Base-by-base conservation (phyloP, 2,888 invertebrate species). In the Ypsolopha sequella region DNA sequence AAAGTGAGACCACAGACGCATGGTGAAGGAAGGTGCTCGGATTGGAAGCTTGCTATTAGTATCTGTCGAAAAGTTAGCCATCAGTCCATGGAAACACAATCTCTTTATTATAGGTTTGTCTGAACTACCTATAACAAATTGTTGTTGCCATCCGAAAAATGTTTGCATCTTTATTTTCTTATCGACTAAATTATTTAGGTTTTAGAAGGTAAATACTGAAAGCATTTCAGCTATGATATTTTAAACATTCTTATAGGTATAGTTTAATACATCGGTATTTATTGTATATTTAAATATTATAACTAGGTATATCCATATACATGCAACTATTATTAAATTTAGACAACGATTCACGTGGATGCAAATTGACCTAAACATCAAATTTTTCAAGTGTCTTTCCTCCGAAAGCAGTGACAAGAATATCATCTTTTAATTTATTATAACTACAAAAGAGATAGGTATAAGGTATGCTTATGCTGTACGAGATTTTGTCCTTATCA, bases 401-500 rank as follows among this genome's bases (percentile, higher is more conserved):
- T 75, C 69, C 55, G 51, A 70, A 9, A 38, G 9, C 24, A 10
- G 13, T 34, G 38, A 46, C 45, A 70, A 58, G 44, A 62, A 33
- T 48, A 41, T 13, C n/a, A 62, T 59, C 60, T 64, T 62, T 54
- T 55, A 62, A 63, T 64, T 62, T 67, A 63, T 63, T 66, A 58
- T 56, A 62, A 24, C 24, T 68, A 66, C 55, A 55, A 62, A 66
- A 58, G 58, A 59, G 62, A 64, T 24, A 24, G 24, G 24, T 24
- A 24, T 24, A 57, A 24, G 24, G 24, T 24, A 24, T 24, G 57
- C 70, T 71, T 73, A 72, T 59, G 41, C 57, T 64, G 24, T 70
- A 73, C 70, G 80, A 82, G 79, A 80, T 82, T 81, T 70, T 66
- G 66, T 66, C 69, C 74, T 73, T 76, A 77, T 56, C 67, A 60